These are phyloP conservation scores for Bellardia pandia DNA, from an alignment of 2,888 invertebrate species.

Conservation along the genomic window DNA sequence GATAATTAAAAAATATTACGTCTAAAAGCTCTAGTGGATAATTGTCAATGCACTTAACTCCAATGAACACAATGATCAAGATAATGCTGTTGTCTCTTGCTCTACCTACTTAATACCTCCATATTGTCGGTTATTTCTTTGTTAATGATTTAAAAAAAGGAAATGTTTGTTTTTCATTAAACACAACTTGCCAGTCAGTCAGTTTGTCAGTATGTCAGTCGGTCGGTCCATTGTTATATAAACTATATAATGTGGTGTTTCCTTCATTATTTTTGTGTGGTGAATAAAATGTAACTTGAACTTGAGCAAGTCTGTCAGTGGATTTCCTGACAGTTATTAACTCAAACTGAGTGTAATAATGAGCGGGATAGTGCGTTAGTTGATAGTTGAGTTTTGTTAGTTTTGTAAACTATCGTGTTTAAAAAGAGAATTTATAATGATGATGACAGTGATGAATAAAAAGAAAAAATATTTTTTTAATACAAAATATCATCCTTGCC, in stretches of 20 bases:
- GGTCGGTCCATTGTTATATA: slow-evolving; percentile 5
- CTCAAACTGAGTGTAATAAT: neutral
- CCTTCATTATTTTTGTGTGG: neutral
- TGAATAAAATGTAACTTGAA: slow-evolving; percentile 43
- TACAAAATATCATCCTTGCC: neutral
- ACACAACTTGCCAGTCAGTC: slow-evolving; percentile 2
- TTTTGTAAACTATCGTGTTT: slow-evolving; percentile 23
- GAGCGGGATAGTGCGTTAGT: neutral
- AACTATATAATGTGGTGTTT: neutral
- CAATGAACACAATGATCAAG: neutral
- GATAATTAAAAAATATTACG: neutral
- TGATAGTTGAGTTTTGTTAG: slow-evolving; percentile 4
- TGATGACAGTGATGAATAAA: neutral
- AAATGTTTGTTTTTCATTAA: neutral
- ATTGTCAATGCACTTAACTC: slow-evolving; percentile 18
- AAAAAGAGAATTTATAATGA: neutral
- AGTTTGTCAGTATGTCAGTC: too few relatives aligned
- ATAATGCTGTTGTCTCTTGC: neutral
- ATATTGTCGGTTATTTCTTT: neutral
- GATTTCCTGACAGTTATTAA: slow-evolving; percentile 60
- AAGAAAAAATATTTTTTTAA: slow-evolving; percentile 9
- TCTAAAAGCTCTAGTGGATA: slow-evolving; percentile 5
- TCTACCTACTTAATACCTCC: neutral
- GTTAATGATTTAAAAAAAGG: neutral
- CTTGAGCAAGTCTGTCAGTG: slow-evolving; percentile 63